Conservation (phyloP, 2,113 vertebrate species). For the Nesogale talazaci region DNA sequence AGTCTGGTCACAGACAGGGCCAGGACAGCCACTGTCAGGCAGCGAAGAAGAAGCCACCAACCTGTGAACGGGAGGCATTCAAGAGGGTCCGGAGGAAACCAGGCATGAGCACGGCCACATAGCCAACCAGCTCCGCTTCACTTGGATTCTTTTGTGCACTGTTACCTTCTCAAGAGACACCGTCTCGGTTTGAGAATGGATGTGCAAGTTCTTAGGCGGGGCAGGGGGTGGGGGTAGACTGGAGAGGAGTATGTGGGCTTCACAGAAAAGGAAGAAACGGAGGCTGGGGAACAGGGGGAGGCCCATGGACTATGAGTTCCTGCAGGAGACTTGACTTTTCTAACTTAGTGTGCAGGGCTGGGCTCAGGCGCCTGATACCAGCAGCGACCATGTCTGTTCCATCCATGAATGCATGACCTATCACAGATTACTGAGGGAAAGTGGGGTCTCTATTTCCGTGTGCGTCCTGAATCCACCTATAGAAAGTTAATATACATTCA, state of each 20-base stretch:
- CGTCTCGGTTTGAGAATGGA: neutral
- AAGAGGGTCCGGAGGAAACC: neutral
- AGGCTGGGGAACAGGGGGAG: neutral
- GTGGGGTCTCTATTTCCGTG: too few species aligned
- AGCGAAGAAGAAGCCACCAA: neutral
- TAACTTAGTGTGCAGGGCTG: neutral
- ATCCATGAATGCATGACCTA: neutral
- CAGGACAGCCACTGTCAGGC: neutral
- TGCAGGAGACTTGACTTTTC: neutral
- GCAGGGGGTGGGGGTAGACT: accelerated
- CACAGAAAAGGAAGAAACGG: too few species aligned
- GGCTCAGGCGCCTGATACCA: neutral
- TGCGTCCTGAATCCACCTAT: too few species aligned
- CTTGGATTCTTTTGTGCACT: neutral
- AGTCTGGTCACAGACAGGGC: neutral
- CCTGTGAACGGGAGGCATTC: neutral
- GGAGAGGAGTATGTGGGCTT: neutral
- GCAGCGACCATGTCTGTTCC: neutral
- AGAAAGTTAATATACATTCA: neutral
- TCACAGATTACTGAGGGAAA: too few species aligned
- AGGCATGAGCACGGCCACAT: neutral
- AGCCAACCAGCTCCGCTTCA: neutral
- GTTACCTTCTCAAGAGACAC: neutral
- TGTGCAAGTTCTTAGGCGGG: neutral
- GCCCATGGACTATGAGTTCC: neutral